Percentiles rank a stretch among this genome's conserved stretches.
Conservation (phyloP, 2,888 invertebrate species). For the Noctua fimbriata region DNA sequence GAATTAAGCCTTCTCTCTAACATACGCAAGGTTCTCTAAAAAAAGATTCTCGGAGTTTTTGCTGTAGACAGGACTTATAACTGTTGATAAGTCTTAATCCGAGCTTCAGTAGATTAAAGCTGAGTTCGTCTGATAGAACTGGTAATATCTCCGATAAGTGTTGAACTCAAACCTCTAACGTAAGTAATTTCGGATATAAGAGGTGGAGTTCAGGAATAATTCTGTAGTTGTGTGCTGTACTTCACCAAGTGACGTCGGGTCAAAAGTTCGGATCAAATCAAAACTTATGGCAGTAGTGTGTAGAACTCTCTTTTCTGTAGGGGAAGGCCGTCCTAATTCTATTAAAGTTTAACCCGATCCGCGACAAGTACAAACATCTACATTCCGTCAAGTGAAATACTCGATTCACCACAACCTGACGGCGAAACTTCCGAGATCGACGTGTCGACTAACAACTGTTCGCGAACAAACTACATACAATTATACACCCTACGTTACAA, state of each 20-base stretch:
- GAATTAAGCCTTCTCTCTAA: conserved; percentile 73
- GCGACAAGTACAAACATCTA: conserved; percentile 72
- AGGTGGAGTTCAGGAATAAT: not conserved
- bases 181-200: conserved; percentile 2
- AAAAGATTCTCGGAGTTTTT: conserved; percentile 44
- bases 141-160: conserved; percentile 36
- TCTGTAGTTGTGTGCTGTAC: not conserved
- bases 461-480: conserved; percentile 72
- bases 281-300: conserved; percentile 48
- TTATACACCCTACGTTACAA: conserved; percentile 72
- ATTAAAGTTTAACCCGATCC: conserved; percentile 72
- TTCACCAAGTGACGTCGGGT: conserved; percentile 21
- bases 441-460: conserved; percentile 81
- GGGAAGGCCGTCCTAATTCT: conserved; percentile 56
- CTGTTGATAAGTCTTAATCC: conserved; percentile 48
- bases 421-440: conserved; percentile 79
- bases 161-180: conserved; percentile 3
- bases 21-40: conserved; percentile 44
- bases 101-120: conserved; percentile 43
- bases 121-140: conserved; percentile 29
- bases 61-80: conserved; percentile 42
- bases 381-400: conserved; percentile 77
- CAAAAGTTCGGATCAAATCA: conserved; percentile 35
- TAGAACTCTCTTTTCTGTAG: conserved; percentile 35
- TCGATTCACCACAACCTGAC: conserved; percentile 81